A percentile compares a stretch with the other conserved stretches of the same genome.
These are phyloP conservation scores for Simalia tracyae DNA, from an alignment of 2,797 vertebrate genomes.

Conservation along the genomic window DNA sequence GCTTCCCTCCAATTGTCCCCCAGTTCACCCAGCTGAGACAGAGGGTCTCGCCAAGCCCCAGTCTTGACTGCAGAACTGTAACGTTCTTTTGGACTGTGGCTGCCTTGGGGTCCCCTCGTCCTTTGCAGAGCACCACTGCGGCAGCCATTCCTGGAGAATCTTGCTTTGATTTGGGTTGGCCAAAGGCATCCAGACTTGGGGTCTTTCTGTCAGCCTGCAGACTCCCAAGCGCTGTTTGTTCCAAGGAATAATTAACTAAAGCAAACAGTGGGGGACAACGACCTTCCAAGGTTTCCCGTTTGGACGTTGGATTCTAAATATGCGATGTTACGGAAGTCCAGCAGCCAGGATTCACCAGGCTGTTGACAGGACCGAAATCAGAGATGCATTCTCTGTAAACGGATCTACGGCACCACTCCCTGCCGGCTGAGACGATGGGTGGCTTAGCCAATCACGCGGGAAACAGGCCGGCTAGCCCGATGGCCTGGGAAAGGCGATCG, in stretches of 20 bases:
- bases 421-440: background rate
- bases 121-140: background rate
- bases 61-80: background rate
- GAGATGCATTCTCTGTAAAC: background rate
- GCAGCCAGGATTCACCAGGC: too few relatives aligned
- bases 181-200: background rate
- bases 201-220: background rate
- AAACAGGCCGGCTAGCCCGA: too few relatives aligned
- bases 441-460: background rate
- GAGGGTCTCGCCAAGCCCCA: background rate
- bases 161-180: background rate
- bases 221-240: background rate
- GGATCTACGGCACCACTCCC: background rate
- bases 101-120: background rate
- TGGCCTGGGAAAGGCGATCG: too few relatives aligned
- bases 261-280: background rate
- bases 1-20: background rate
- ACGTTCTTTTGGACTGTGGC: background rate
- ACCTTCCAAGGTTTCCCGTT: background rate
- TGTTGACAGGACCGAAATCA: background rate
- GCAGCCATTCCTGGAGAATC: background rate
- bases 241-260: constrained; percentile 22
- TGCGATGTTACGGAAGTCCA: background rate
- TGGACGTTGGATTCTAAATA: background rate
- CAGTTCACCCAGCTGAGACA: too few relatives aligned